Evolutionary conservation across 2,888 invertebrate genomes (phyloP).

Genomic region (Xanthia icteritia): DNA sequence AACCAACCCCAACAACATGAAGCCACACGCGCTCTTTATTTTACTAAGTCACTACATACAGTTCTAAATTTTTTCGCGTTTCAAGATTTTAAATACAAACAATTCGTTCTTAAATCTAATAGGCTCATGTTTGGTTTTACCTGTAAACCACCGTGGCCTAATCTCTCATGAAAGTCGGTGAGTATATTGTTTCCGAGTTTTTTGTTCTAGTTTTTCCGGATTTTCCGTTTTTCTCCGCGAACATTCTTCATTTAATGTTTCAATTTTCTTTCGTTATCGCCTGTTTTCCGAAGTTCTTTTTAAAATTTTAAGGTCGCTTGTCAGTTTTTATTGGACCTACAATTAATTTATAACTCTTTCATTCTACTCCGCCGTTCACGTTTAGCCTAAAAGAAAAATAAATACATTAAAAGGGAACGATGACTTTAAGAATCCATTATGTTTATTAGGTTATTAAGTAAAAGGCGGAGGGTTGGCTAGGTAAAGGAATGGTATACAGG

Average conservation of each 20-base stretch:
- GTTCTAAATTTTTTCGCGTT: constrained; percentile 47
- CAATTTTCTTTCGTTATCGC: neutral
- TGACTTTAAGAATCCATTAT: constrained; percentile 50
- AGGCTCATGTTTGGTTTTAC: constrained; percentile 80
- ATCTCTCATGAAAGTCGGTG: constrained; percentile 76
- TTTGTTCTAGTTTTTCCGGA: constrained; percentile 46
- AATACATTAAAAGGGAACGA: constrained; percentile 35
- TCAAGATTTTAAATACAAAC: constrained; percentile 19
- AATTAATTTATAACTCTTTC: constrained; percentile 34
- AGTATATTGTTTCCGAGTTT: constrained; percentile 69
- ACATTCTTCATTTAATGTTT: constrained; percentile 10
- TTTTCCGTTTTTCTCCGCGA: constrained; percentile 23
- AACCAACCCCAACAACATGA: constrained; percentile 57
- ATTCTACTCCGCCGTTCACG: constrained; percentile 5
- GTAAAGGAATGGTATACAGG: constrained; percentile 75
- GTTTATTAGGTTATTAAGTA: constrained; percentile 61
- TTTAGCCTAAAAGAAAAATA: constrained; percentile 18
- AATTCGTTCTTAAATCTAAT: constrained; percentile 66
- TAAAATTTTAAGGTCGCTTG: neutral
- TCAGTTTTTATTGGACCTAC: constrained; percentile 9
- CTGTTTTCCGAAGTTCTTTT: constrained; percentile 3
- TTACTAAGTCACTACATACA: constrained; percentile 74
- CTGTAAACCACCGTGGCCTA: constrained; percentile 75
- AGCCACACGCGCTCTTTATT: constrained; percentile 72
- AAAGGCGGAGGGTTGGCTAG: constrained; percentile 63